A percentile compares a stretch with the other conserved stretches of the same genome.
phyloP scores from a whole-genome alignment of 2,888 invertebrate species.

The Saturnia pavonia region DNA sequence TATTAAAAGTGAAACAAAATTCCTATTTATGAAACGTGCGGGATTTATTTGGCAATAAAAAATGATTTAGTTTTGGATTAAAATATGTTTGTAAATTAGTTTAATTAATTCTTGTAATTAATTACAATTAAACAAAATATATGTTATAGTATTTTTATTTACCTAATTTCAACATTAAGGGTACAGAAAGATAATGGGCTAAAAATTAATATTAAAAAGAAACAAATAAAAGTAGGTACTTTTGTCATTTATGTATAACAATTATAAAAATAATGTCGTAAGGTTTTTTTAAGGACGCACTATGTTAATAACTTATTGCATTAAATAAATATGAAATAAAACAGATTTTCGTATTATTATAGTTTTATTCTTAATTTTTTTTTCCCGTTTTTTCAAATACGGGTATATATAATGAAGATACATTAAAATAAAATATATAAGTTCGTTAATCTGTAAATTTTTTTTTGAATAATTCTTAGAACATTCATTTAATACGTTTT shows the following conservation, averaged over 20 bases:
- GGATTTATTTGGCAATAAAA: neutral
- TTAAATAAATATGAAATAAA: neutral
- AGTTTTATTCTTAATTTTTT: neutral
- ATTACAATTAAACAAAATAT: neutral
- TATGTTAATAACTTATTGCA: neutral
- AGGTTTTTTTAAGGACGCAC: neutral
- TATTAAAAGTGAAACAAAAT: neutral
- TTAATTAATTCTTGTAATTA: neutral
- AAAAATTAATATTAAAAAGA: too few species aligned
- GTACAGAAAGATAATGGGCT: too few species aligned
- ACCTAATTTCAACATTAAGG: neutral
- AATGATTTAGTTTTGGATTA: neutral
- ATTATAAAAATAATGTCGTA: too few species aligned
- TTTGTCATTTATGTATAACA: too few species aligned
- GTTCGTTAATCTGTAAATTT: too few species aligned
- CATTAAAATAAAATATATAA: too few species aligned
- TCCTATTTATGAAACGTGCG: neutral
- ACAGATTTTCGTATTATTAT: neutral
- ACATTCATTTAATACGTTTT: too few species aligned
- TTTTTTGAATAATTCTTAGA: too few species aligned
- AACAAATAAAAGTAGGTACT: too few species aligned
- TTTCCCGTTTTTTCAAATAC: neutral
- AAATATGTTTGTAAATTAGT: neutral
- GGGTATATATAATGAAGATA: neutral
- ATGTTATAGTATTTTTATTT: neutral